phyloP scores from a whole-genome alignment of 2,888 invertebrate species.

The Megaustenia siamemsis region DNA sequence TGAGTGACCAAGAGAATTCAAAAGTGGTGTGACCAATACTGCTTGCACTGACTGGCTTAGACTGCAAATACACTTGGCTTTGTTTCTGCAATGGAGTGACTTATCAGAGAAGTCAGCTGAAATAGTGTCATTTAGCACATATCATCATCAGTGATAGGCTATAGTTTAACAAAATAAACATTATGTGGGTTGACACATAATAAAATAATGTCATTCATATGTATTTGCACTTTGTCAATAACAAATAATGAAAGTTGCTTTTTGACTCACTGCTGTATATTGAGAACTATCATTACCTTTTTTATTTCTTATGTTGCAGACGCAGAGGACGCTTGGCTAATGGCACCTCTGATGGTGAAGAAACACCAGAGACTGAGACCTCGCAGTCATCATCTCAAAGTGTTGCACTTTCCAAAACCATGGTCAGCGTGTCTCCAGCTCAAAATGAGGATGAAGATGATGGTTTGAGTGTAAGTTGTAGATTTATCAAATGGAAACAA shows the following conservation, averaged over 20 bases:
- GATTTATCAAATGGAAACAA: not conserved
- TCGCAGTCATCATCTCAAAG: slow-evolving; percentile 61
- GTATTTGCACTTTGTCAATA: too few species aligned
- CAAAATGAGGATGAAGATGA: slow-evolving; percentile 40
- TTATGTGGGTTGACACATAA: not conserved
- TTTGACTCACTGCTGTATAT: too few species aligned
- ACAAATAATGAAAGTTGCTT: not conserved
- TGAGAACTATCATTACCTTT: not conserved
- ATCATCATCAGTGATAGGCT: too few species aligned
- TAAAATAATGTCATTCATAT: too few species aligned
- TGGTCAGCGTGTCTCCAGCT: slow-evolving; percentile 57
- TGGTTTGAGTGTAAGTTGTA: slow-evolving; percentile 38
- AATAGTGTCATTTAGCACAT: too few species aligned
- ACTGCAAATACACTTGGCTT: too few species aligned
- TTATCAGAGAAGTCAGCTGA: too few species aligned
- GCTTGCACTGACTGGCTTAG: too few species aligned
- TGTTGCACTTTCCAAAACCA: slow-evolving; percentile 62
- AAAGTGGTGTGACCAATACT: too few species aligned
- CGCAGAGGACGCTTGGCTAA: slow-evolving; percentile 63
- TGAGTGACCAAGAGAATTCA: too few species aligned
- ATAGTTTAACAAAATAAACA: not conserved
- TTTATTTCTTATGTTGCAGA: slow-evolving; percentile 15
- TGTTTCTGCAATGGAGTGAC: too few species aligned
- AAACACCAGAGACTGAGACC: slow-evolving; percentile 60
- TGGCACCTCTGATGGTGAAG: slow-evolving; percentile 74